These are phyloP conservation scores for Eretmocerus hayati DNA, from an alignment of 2,888 invertebrate genomes.

Conservation along the genomic window DNA sequence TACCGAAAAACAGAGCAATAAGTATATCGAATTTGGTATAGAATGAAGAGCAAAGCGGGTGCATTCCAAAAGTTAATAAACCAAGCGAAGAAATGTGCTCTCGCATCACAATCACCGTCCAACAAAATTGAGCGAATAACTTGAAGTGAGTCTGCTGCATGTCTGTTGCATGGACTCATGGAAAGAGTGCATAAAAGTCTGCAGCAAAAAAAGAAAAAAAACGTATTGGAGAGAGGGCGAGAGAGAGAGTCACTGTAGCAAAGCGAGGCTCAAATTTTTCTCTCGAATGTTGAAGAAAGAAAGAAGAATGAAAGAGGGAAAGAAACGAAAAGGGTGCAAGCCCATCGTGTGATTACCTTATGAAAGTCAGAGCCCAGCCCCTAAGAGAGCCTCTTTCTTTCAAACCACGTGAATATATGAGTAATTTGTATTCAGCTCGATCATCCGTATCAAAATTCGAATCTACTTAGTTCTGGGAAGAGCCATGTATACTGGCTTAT, in stretches of 20 bases:
- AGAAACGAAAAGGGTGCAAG: constrained; percentile 32
- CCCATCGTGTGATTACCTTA: constrained; percentile 46
- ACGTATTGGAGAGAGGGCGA: constrained; percentile 4
- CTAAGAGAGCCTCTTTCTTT: constrained; percentile 7
- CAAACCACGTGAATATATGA: constrained; percentile 42
- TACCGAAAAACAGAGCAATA: too few relatives aligned
- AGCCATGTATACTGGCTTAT: constrained; percentile 18
- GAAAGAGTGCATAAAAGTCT: too few relatives aligned
- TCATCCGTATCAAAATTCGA: constrained; percentile 49
- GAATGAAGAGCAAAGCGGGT: not conserved
- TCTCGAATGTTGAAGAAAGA: too few relatives aligned
- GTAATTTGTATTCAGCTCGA: constrained; percentile 49
- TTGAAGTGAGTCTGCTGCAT: not conserved
- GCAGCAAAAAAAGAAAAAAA: constrained; percentile 1
- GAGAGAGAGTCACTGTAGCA: constrained; percentile 9
- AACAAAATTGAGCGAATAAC: constrained; percentile 20
- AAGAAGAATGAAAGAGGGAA: constrained; percentile 15
- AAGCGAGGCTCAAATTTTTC: too few relatives aligned
- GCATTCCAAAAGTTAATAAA: constrained; percentile 22
- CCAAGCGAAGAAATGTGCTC: constrained; percentile 17
- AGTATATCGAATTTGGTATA: too few relatives aligned
- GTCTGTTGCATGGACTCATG: too few relatives aligned
- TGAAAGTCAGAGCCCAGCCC: constrained; percentile 17
- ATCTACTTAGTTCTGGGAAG: constrained; percentile 49
- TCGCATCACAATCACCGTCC: too few relatives aligned